A percentile compares a stretch with the other conserved stretches of the same genome.
Evolutionary conservation across 2,113 vertebrate genomes (phyloP).

Genomic region (Mobula hypostoma): DNA sequence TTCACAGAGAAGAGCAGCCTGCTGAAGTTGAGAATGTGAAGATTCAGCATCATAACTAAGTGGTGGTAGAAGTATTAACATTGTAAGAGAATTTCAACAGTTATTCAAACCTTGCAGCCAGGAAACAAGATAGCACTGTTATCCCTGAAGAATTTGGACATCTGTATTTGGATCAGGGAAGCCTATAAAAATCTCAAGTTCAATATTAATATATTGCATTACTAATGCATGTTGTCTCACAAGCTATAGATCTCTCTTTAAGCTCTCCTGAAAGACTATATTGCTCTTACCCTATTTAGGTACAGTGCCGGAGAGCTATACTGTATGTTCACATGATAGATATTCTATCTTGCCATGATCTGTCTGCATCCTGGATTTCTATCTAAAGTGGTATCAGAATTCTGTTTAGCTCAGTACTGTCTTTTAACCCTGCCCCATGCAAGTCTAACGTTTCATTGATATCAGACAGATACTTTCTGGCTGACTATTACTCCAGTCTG

Average conservation of each 20-base stretch:
- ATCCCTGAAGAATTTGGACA: not conserved
- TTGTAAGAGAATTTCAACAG: not conserved
- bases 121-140: not conserved
- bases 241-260: not conserved
- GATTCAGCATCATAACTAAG: not conserved
- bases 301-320: not conserved
- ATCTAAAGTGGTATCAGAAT: conserved; percentile 18
- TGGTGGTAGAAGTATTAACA: not conserved
- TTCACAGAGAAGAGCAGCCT: not conserved
- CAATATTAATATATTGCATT: conserved; percentile 29
- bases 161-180: not conserved
- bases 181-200: not conserved
- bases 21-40: not conserved
- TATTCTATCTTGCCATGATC: conserved; percentile 26
- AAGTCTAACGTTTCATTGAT: conserved; percentile 13
- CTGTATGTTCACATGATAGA: not conserved
- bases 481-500: conserved; percentile 22
- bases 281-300: conserved; percentile 11
- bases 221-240: conserved; percentile 16
- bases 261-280: conserved; percentile 1
- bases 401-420: not conserved
- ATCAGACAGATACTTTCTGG: not conserved
- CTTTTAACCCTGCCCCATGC: conserved; percentile 3
- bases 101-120: not conserved
- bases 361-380: conserved; percentile 17